These are phyloP conservation scores for Caranx ignobilis DNA, from an alignment of 2,113 vertebrate species.

Conservation along the genomic window DNA sequence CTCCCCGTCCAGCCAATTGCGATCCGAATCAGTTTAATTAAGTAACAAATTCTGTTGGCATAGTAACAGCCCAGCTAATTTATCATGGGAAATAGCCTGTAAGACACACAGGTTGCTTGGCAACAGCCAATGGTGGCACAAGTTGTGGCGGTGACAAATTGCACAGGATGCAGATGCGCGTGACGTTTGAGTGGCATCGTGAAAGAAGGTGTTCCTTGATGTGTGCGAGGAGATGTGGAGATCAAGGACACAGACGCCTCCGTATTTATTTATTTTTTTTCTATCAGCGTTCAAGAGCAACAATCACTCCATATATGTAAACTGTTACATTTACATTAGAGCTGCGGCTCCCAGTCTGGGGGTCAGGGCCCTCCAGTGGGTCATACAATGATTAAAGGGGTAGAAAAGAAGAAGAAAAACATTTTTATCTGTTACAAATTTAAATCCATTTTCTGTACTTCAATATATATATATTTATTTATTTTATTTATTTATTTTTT, in stretches of 20 bases:
- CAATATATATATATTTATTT: no score
- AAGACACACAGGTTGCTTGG: conserved; percentile 92
- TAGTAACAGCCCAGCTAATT: conserved; percentile 94
- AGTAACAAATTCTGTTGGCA: conserved; percentile 97
- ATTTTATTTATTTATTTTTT: neutral
- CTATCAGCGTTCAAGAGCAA: neutral
- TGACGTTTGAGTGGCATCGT: conserved; percentile 83
- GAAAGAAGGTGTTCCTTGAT: conserved; percentile 64
- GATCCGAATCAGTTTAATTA: conserved; percentile 96
- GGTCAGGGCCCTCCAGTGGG: neutral
- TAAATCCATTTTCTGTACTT: neutral
- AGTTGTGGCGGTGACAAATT: conserved; percentile 88
- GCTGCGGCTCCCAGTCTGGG: neutral
- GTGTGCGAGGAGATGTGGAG: conserved; percentile 19
- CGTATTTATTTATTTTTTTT: neutral
- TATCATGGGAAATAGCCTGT: conserved; percentile 92
- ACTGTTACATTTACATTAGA: neutral
- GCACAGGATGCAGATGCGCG: conserved; percentile 87
- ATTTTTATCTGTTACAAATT: neutral
- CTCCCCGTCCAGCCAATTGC: conserved; percentile 85
- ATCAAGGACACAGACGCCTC: conserved; percentile 14
- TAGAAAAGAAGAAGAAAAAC: neutral
- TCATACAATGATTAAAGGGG: neutral
- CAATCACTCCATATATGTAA: neutral
- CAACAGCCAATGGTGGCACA: conserved; percentile 90